Evolutionary conservation across 2,797 vertebrate genomes (phyloP).

Genomic region (Nasua narica): DNA sequence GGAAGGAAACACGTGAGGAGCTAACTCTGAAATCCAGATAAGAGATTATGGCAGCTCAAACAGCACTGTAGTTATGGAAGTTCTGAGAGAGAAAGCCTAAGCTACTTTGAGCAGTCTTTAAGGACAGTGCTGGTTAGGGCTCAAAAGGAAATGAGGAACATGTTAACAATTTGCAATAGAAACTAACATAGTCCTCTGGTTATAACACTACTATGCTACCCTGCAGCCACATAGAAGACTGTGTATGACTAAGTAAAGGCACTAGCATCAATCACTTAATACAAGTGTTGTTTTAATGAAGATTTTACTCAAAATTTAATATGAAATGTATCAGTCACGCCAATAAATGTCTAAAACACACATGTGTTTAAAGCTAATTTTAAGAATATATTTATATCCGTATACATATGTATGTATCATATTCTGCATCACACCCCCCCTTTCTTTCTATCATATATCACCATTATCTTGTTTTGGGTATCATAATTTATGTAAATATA

Average conservation of each 20-base stretch:
- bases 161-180: neutral
- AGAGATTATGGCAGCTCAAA: neutral
- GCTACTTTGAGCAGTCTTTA: neutral
- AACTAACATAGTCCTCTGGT: neutral
- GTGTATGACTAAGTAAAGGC: neutral
- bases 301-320: neutral
- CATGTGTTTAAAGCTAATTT: neutral
- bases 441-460: neutral
- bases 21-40: neutral
- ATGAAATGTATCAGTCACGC: neutral
- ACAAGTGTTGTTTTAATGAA: neutral
- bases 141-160: neutral
- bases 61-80: neutral
- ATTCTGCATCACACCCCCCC: fast-evolving
- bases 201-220: neutral
- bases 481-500: neutral
- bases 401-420: neutral
- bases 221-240: neutral
- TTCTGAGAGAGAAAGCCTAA: neutral
- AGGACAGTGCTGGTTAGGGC: fast-evolving
- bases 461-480: neutral
- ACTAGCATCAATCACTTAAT: neutral
- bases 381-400: neutral
- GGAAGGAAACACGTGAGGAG: neutral
- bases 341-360: neutral